Percentiles rank a stretch among this genome's conserved stretches.
Conservation (phyloP, 1,140 invertebrate genomes). For the Lepidostoma basale region DNA sequence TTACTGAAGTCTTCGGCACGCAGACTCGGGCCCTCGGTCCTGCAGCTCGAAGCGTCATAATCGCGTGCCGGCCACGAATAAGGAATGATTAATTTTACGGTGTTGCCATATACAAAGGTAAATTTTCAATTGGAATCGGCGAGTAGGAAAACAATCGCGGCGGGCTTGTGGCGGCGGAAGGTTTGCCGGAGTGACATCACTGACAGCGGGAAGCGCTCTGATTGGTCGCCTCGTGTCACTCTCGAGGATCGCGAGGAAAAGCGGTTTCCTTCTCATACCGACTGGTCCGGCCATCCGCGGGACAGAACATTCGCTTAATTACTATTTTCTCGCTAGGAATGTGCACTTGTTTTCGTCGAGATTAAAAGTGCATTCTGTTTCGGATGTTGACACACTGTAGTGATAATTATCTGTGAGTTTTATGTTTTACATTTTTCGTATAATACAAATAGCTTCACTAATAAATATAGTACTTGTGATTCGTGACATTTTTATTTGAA, state of each 20-base stretch:
- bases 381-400: constrained; percentile 11
- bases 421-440: neutral
- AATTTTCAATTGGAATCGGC: constrained; percentile 28
- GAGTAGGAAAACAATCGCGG: constrained; percentile 43
- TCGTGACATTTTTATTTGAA: too few species aligned
- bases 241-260: neutral
- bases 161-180: constrained; percentile 38
- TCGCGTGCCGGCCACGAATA: neutral
- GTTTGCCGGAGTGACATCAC: constrained; percentile 27
- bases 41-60: constrained; percentile 1
- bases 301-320: neutral
- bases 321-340: neutral
- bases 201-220: constrained; percentile 22
- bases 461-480: too few species aligned
- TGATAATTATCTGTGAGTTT: neutral
- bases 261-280: constrained; percentile 1
- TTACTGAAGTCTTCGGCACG: neutral
- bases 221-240: constrained; percentile 27
- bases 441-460: neutral
- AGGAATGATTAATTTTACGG: constrained; percentile 38
- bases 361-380: neutral
- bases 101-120: constrained; percentile 39
- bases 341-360: constrained; percentile 14
- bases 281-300: too few species aligned
- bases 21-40: neutral